A percentile compares a stretch with the other conserved stretches of the same genome.
phyloP scores from a whole-genome alignment of 2,113 vertebrate genomes.

The Petaurus breviceps region DNA sequence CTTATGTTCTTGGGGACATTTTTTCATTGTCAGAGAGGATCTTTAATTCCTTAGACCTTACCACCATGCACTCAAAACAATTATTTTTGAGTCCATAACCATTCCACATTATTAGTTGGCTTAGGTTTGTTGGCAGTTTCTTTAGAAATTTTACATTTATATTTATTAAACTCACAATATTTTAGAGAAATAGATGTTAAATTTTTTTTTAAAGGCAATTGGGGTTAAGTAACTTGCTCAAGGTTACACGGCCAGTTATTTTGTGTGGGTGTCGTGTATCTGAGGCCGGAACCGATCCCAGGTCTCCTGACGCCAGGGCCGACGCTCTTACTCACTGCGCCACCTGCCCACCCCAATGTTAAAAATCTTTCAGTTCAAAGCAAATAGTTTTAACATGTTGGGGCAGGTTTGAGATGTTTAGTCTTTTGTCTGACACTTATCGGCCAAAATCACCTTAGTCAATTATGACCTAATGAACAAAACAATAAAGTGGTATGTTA shows the following conservation, averaged over 20 bases:
- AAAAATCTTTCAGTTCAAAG: not conserved
- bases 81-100: not conserved
- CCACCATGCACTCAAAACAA: not conserved
- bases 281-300: no score
- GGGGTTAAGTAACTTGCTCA: no score
- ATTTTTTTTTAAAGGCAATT: no score
- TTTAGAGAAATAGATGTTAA: not conserved
- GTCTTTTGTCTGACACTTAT: no score
- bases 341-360: no score
- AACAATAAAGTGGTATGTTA: not conserved
- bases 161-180: not conserved
- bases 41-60: not conserved
- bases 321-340: no score
- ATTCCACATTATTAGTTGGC: not conserved
- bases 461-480: constrained; percentile 35
- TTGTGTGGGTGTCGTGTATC: no score
- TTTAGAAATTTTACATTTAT: not conserved
- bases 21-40: not conserved
- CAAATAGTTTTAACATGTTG: constrained; percentile 21
- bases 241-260: no score
- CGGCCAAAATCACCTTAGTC: constrained; percentile 27
- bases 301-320: no score
- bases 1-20: not conserved
- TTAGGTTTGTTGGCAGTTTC: not conserved
- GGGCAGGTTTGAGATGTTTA: constrained; percentile 34